These are phyloP conservation scores for Parapsyche elsis DNA, from an alignment of 1,140 invertebrate genomes.

Conservation along the genomic window DNA sequence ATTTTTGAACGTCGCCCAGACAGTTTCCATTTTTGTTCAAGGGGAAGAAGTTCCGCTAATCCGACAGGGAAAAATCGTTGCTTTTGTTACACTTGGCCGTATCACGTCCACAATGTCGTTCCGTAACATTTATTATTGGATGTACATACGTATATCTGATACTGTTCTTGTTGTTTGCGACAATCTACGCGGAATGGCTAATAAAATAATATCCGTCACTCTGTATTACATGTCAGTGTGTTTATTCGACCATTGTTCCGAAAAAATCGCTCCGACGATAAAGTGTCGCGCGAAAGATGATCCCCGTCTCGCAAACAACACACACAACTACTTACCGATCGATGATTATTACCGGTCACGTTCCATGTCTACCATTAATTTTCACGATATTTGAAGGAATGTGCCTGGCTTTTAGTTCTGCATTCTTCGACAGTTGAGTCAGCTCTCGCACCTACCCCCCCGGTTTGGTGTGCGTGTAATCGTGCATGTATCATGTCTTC, in stretches of 20 bases:
- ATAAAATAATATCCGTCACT: constrained; percentile 27
- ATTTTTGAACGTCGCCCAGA: too few species aligned
- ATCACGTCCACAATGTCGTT: constrained; percentile 16
- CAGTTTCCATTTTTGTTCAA: neutral
- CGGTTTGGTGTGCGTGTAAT: neutral
- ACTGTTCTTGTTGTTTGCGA: constrained; percentile 11
- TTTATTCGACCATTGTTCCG: neutral
- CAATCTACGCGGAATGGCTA: constrained; percentile 29
- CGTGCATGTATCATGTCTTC: constrained; percentile 20
- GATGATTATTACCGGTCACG: constrained; percentile 10
- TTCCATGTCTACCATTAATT: constrained; percentile 2
- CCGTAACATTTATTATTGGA: constrained; percentile 15
- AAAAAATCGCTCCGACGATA: neutral
- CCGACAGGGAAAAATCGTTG: constrained; percentile 13
- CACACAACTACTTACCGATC: neutral
- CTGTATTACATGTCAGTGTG: neutral
- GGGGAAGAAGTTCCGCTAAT: neutral
- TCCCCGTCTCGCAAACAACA: neutral
- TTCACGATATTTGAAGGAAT: constrained; percentile 14
- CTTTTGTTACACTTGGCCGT: neutral
- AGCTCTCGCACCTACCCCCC: neutral
- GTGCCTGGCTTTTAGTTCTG: constrained; percentile 21
- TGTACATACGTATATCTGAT: neutral
- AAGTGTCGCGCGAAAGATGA: constrained; percentile 9
- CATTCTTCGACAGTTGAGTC: constrained; percentile 34